Conservation (phyloP, 2,888 invertebrate genomes). For the Lithophane ornitopus region DNA sequence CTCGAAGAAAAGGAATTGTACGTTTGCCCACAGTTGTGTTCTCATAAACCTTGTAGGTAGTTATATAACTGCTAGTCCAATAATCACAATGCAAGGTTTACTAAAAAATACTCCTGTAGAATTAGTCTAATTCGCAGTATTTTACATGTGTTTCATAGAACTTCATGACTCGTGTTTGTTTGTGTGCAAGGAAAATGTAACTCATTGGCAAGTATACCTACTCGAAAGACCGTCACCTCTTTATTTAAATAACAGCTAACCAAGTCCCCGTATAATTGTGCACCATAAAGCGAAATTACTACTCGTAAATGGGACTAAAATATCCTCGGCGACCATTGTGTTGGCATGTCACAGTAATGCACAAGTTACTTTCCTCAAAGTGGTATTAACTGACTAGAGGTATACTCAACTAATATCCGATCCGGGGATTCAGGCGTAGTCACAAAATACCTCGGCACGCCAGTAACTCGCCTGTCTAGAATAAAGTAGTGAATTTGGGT, state of each 20-base stretch:
- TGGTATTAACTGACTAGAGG: constrained; percentile 36
- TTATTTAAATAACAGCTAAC: constrained; percentile 57
- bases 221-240: constrained; percentile 37
- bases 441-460: constrained; percentile 36
- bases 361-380: constrained; percentile 45
- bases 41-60: background rate
- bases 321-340: constrained; percentile 58
- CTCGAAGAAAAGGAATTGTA: constrained; percentile 47
- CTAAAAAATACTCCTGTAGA: background rate
- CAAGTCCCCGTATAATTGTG: constrained; percentile 67
- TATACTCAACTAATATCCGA: constrained; percentile 34
- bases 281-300: constrained; percentile 75
- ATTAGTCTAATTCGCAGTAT: constrained; percentile 9
- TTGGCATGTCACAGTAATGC: constrained; percentile 49
- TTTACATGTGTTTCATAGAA: constrained; percentile 18
- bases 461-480: constrained; percentile 32
- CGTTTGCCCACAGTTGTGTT: background rate
- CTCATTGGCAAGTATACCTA: constrained; percentile 39
- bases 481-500: constrained; percentile 50
- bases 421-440: constrained; percentile 35
- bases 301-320: constrained; percentile 74
- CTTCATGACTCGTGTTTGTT: constrained; percentile 26
- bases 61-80: background rate
- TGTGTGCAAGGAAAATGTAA: constrained; percentile 31
- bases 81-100: background rate